These are phyloP conservation scores for Amphibalanus amphitrite DNA, from an alignment of 1,140 invertebrate genomes.

Conservation along the genomic window DNA sequence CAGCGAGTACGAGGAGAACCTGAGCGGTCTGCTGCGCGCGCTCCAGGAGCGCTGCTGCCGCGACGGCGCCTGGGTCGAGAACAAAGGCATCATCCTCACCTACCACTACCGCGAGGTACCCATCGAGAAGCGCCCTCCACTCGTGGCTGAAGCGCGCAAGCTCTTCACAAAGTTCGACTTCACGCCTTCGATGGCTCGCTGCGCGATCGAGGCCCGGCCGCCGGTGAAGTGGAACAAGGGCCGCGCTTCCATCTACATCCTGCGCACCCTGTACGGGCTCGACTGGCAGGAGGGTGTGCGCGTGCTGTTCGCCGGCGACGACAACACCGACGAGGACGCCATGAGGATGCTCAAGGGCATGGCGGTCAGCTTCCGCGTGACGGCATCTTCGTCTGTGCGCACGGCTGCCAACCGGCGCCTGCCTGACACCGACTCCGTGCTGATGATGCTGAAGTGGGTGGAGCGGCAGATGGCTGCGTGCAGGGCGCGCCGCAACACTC, in stretches of 20 bases:
- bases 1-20: conserved; percentile 60
- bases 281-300: conserved; percentile 80
- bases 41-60: conserved; percentile 67
- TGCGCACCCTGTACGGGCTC: conserved; percentile 69
- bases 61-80: conserved; percentile 80
- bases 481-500: background rate
- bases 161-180: conserved; percentile 56
- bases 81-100: conserved; percentile 68
- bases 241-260: conserved; percentile 73
- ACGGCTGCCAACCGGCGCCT: conserved; percentile 67
- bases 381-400: conserved; percentile 62
- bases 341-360: conserved; percentile 58
- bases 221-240: conserved; percentile 80
- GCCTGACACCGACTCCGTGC: conserved; percentile 67
- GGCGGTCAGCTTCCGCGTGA: conserved; percentile 74
- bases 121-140: conserved; percentile 29
- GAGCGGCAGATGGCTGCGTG: conserved; percentile 50
- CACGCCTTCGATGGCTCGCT: conserved; percentile 53
- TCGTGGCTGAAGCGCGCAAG: conserved; percentile 46
- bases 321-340: conserved; percentile 76
- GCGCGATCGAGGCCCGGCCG: conserved; percentile 68
- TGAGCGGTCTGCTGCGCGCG: conserved; percentile 52
- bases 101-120: conserved; percentile 63
- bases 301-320: conserved; percentile 79
- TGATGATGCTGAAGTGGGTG: conserved; percentile 77